phyloP scores from a whole-genome alignment of 2,797 vertebrate genomes.

The Helarctos malayanus region DNA sequence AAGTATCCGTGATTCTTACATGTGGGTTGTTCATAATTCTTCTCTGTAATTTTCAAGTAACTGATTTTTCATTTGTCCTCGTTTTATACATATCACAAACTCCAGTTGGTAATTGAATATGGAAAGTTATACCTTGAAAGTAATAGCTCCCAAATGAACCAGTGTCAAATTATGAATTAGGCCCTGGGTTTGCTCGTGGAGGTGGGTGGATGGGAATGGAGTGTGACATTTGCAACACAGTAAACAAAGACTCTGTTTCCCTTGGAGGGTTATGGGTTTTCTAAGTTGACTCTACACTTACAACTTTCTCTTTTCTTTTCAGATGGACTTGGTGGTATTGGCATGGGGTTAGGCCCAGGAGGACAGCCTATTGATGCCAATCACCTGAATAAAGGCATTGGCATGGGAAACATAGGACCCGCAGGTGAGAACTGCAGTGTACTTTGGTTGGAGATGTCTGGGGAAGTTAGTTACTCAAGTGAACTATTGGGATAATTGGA shows the following conservation, averaged over 20 bases:
- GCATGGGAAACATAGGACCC: slow-evolving; percentile 96
- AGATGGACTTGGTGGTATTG: slow-evolving; percentile 98
- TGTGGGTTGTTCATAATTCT: neutral
- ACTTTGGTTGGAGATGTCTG: neutral
- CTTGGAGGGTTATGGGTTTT: neutral
- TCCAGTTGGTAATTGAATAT: neutral
- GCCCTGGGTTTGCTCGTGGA: neutral
- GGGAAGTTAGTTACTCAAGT: neutral
- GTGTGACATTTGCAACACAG: neutral
- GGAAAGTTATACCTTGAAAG: neutral
- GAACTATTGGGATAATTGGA: neutral
- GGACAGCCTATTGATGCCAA: slow-evolving; percentile 98
- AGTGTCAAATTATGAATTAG: neutral
- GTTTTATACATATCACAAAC: neutral
- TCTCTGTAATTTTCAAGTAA: neutral
- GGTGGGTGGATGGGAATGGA: neutral
- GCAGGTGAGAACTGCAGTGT: slow-evolving; percentile 88
- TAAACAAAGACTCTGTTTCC: neutral
- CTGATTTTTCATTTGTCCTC: neutral
- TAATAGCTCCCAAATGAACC: neutral
- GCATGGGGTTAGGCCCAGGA: slow-evolving; percentile 97
- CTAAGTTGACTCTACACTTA: neutral
- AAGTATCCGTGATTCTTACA: neutral
- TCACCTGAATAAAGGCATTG: slow-evolving; percentile 95
- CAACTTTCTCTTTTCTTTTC: slow-evolving; percentile 78